phyloP scores from a whole-genome alignment of 2,113 vertebrate species.

The Cygnus atratus region DNA sequence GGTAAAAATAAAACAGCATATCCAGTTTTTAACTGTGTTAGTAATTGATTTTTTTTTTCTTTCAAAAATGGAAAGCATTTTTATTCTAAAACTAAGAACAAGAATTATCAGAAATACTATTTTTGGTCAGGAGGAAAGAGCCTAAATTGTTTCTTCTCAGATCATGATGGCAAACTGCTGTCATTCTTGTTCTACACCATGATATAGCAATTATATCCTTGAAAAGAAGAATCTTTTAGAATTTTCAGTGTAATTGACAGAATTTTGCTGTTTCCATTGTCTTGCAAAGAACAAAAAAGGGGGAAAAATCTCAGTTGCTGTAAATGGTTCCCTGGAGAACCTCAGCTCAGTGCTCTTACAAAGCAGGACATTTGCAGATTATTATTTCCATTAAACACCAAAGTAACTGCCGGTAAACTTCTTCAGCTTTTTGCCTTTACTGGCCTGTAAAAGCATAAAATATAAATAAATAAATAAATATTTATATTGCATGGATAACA shows the following conservation, averaged over 20 bases:
- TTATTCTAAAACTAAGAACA: fast-evolving
- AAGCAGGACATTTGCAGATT: conserved; percentile 40
- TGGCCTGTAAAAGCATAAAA: conserved; percentile 64
- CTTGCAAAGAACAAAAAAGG: background rate
- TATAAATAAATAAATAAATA: conserved; percentile 72
- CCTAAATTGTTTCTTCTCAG: background rate
- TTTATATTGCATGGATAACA: conserved; percentile 66
- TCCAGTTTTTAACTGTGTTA: background rate
- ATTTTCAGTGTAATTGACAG: background rate
- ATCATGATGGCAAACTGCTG: background rate
- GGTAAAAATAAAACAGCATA: background rate
- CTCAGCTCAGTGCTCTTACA: background rate
- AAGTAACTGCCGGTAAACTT: conserved; percentile 70
- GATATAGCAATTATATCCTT: background rate
- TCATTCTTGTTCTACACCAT: background rate
- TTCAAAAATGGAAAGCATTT: background rate
- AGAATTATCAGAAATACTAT: background rate
- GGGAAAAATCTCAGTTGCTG: background rate
- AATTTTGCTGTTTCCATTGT: background rate
- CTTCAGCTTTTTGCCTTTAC: conserved; percentile 67
- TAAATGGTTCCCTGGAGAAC: conserved; percentile 16
- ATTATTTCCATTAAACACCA: conserved; percentile 60
- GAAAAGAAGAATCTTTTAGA: background rate
- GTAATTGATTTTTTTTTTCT: background rate
- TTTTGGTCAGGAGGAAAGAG: background rate